Evolutionary conservation across 2,797 vertebrate genomes (phyloP).

Genomic region (Chaenodraco wilsoni): DNA sequence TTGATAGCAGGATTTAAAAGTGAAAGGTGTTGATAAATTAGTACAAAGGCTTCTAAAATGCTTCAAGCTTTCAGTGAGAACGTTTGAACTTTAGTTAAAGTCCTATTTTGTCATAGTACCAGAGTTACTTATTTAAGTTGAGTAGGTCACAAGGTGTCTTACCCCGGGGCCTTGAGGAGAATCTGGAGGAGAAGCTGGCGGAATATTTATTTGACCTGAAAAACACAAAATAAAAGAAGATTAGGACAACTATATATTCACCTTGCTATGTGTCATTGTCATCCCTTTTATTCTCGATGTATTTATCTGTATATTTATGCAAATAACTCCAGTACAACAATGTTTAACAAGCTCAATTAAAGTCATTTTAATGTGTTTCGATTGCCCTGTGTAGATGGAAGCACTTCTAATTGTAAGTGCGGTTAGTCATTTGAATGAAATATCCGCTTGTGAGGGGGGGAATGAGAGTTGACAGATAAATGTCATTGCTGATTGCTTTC

Average conservation of each 20-base stretch:
- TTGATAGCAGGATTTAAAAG: not conserved
- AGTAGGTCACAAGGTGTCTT: slow-evolving; percentile 70
- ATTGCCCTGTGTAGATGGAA: slow-evolving; percentile 22
- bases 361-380: slow-evolving; percentile 23
- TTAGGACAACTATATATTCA: not conserved
- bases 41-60: not conserved
- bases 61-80: not conserved
- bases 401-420: slow-evolving; percentile 41
- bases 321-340: slow-evolving; percentile 27
- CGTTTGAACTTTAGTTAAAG: slow-evolving; percentile 2
- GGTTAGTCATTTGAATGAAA: slow-evolving; percentile 30
- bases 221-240: slow-evolving; percentile 27
- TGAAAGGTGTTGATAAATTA: not conserved
- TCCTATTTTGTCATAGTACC: not conserved
- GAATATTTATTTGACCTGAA: slow-evolving; percentile 66
- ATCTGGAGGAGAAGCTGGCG: slow-evolving; percentile 66
- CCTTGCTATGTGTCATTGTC: not conserved
- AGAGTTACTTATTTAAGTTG: slow-evolving; percentile 1
- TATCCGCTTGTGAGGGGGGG: slow-evolving; percentile 28
- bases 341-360: slow-evolving; percentile 45
- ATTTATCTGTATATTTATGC: slow-evolving; percentile 12
- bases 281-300: not conserved
- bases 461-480: slow-evolving; percentile 28
- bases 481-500: slow-evolving; percentile 36
- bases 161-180: slow-evolving; percentile 88